Conservation (phyloP, 2,797 vertebrate species). For the Aphelocoma californica region DNA sequence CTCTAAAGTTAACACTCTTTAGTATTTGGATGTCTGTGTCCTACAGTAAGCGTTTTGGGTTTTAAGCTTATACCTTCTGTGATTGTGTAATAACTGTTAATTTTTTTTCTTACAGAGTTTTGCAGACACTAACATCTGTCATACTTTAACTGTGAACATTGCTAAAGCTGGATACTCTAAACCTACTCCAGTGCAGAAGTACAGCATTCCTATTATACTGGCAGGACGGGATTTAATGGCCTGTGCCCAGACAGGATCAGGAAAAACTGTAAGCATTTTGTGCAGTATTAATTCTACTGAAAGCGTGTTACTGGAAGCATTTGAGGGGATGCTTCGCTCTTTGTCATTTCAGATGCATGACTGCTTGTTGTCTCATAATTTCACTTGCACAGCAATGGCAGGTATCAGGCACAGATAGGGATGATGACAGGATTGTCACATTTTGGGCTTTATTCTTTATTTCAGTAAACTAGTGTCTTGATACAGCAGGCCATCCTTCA, state of each 20-base stretch:
- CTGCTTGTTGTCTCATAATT: not conserved
- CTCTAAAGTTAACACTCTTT: not conserved
- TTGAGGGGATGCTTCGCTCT: not conserved
- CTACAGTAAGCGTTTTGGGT: not conserved
- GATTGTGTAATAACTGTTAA: not conserved
- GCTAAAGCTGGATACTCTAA: slow-evolving; percentile 88
- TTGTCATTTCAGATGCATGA: not conserved
- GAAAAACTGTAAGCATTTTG: slow-evolving; percentile 88
- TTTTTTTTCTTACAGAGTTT: slow-evolving; percentile 77
- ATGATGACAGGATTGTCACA: not conserved
- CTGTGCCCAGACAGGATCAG: slow-evolving; percentile 96
- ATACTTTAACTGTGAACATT: slow-evolving; percentile 83
- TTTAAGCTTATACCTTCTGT: not conserved
- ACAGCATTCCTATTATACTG: slow-evolving; percentile 90
- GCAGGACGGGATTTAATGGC: slow-evolving; percentile 94
- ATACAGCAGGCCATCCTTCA: not conserved
- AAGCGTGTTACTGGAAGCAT: not conserved
- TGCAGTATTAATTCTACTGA: not conserved
- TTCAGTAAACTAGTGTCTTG: not conserved
- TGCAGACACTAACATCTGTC: slow-evolving; percentile 84
- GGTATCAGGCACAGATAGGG: not conserved
- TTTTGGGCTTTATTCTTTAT: not conserved
- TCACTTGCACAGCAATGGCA: not conserved
- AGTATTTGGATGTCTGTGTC: not conserved
- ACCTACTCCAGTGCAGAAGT: slow-evolving; percentile 94